Conservation (phyloP, 2,888 invertebrate genomes). For the Corythucha ciliata region DNA sequence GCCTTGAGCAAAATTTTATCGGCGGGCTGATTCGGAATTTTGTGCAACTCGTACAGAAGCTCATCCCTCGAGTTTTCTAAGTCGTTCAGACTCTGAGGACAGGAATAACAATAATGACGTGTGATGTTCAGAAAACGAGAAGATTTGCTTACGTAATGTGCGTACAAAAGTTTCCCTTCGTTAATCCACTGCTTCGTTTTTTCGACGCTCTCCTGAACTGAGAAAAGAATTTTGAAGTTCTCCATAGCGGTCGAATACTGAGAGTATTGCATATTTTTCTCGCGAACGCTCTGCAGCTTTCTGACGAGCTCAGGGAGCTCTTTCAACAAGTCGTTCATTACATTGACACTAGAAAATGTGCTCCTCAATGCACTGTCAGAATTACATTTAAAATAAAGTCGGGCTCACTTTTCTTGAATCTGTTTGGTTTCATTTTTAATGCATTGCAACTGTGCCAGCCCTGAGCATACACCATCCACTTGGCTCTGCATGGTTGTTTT, state of each 20-base stretch:
- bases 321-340: slow-evolving; percentile 63
- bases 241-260: slow-evolving; percentile 97
- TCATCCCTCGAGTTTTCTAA: slow-evolving; percentile 95
- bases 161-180: slow-evolving; percentile 87
- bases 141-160: slow-evolving; percentile 59
- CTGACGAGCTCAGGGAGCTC: slow-evolving; percentile 70
- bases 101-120: slow-evolving; percentile 39
- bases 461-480: slow-evolving; percentile 89
- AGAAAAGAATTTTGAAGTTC: slow-evolving; percentile 95
- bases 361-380: too few relatives aligned
- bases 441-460: slow-evolving; percentile 77
- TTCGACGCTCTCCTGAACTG: slow-evolving; percentile 90
- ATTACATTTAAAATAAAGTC: too few relatives aligned
- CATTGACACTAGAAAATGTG: slow-evolving; percentile 57
- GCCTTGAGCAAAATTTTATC: slow-evolving; percentile 88
- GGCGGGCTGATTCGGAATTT: slow-evolving; percentile 77
- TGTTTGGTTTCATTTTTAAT: slow-evolving; percentile 71
- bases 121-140: background rate
- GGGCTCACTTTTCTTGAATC: slow-evolving; percentile 44
- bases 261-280: slow-evolving; percentile 89
- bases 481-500: slow-evolving; percentile 99
- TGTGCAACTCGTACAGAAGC: slow-evolving; percentile 84
- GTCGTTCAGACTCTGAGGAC: slow-evolving; percentile 76
- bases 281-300: slow-evolving; percentile 72
- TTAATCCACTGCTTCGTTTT: slow-evolving; percentile 89